Evolutionary conservation across 2,888 invertebrate genomes (phyloP), one percentile per base, ranked within the genome.

Genomic region (Xestia rhomboidea): DNA sequence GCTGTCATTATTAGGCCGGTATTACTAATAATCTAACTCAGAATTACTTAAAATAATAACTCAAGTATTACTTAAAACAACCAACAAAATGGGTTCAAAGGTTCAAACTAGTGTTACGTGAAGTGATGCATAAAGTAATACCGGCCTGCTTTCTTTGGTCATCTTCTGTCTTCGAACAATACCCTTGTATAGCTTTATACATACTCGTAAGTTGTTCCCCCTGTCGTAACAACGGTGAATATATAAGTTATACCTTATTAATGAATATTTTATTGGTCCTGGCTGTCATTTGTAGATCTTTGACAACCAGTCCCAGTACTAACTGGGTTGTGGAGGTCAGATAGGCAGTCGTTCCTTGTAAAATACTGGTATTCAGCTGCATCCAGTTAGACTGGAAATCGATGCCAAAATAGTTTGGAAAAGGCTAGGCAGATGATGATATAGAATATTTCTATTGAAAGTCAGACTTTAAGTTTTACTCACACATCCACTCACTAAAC

Each of bases 171-270:
- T 83, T 82, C 81, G 82, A 79, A 38, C 11, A 57, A 49, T 79
- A 87, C 91, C 92, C 93, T 79, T 89, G 54, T 77, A 88, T 92
- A 60, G 89, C 82, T 70, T 88, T 87, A 74, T 84, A 86, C 67
- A 89, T 88, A 41, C 11, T 41, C 41, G 41, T 41, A 69, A 93
- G 79, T 70, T 90, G 88, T 80, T 92, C 91, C 41, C 90, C 88
- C 94, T 94, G 92, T 68, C 76, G 60, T 81, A 63, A 82, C 21
- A 87, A 77, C 70, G n/a, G 34, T 21, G 10, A 46, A 15, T 27
- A 7, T 2, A 41, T 15, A 6, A 34, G 51, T 6, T 54, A 63
- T 27, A 24, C 76, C 11, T 11, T 62, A 41, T 8, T 51, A 34
- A 21, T 18, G 1, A 44, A 76, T 41, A 1, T 41, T 41, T 41